These are phyloP conservation scores for Notospermus geniculatus DNA, from an alignment of 1,140 invertebrate genomes.

Conservation along the genomic window DNA sequence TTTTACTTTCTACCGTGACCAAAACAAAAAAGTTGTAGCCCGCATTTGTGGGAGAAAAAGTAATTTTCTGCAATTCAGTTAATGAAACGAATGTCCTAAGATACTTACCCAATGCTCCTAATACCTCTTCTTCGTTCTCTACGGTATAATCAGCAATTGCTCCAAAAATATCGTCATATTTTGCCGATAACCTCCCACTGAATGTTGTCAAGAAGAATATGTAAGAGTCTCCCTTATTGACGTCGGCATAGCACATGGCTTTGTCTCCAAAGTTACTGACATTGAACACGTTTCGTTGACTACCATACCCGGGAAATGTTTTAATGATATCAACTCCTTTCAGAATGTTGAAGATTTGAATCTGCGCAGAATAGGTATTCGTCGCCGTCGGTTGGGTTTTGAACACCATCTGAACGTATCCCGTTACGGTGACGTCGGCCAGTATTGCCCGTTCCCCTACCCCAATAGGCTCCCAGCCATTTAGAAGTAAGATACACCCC, in stretches of 20 bases:
- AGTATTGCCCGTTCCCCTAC: conserved; percentile 39
- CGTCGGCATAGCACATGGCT: conserved; percentile 50
- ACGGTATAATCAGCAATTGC: conserved; percentile 37
- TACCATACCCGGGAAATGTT: conserved; percentile 3
- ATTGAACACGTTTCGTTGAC: conserved; percentile 32
- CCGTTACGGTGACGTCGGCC: conserved; percentile 44
- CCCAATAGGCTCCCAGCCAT: conserved; percentile 50
- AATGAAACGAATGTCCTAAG: background rate
- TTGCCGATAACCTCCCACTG: conserved; percentile 42
- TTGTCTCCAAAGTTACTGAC: conserved; percentile 54
- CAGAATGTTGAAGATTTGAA: conserved; percentile 37
- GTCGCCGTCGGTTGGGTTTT: conserved; percentile 32
- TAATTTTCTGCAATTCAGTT: no score
- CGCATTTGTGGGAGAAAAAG: no score
- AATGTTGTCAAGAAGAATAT: conserved; percentile 50
- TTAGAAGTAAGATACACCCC: conserved; percentile 45
- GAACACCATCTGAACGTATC: conserved; percentile 34
- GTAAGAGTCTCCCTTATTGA: conserved; percentile 37
- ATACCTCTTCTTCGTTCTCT: conserved; percentile 34
- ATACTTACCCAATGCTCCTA: conserved; percentile 40
- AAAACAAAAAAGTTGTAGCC: no score
- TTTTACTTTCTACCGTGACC: no score
- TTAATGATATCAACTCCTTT: conserved; percentile 32
- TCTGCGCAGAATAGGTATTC: conserved; percentile 42
- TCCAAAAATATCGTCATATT: conserved; percentile 54